Evolutionary conservation across 2,797 vertebrate species (phyloP).

Genomic region (Mormyrops attenuatus): DNA sequence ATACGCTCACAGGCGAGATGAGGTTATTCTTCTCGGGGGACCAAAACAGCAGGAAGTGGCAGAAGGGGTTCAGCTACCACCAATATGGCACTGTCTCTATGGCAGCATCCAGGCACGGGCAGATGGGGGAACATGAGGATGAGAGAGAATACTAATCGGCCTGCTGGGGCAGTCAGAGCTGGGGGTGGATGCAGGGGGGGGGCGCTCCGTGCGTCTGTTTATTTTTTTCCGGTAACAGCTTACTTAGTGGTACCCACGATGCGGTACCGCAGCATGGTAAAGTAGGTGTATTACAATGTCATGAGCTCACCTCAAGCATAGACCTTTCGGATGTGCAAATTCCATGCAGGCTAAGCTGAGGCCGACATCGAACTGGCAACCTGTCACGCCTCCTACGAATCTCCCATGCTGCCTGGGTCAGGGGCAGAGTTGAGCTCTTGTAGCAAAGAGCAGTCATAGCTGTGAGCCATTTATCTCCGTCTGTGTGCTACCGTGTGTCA

Average conservation of each 20-base stretch:
- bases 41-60: not conserved
- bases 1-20: not conserved
- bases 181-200: not conserved
- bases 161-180: not conserved
- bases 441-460: not conserved
- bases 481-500: not conserved
- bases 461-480: not conserved
- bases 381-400: not conserved
- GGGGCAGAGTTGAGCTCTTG: not conserved
- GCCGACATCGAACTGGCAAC: not conserved
- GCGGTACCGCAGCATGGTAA: no score
- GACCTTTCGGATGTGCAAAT: not conserved
- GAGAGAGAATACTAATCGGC: constrained; percentile 3
- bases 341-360: not conserved
- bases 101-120: not conserved
- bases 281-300: not conserved
- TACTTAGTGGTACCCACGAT: not conserved
- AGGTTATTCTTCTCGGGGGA: not conserved
- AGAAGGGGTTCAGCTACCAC: not conserved
- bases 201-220: not conserved
- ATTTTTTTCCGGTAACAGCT: not conserved
- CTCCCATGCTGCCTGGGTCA: not conserved
- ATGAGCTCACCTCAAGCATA: not conserved
- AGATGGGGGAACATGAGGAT: constrained; percentile 6
- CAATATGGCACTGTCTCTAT: not conserved